phyloP scores from a whole-genome alignment of 2,797 vertebrate genomes.

The Hemibagrus guttatus region DNA sequence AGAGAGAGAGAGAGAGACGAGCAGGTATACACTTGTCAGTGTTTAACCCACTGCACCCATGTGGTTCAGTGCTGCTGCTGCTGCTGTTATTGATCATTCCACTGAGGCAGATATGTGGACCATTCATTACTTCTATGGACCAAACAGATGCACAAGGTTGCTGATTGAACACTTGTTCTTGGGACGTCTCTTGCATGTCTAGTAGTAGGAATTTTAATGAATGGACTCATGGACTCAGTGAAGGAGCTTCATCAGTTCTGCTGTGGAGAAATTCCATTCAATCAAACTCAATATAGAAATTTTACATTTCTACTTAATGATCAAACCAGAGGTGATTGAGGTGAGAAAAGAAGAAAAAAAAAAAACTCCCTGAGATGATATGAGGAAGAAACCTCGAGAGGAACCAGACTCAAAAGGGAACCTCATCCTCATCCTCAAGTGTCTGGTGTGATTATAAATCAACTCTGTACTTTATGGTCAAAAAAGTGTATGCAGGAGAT shows the following conservation, averaged over 20 bases:
- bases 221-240: background rate
- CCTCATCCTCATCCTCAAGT: too few species aligned
- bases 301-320: too few species aligned
- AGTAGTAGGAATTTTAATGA: background rate
- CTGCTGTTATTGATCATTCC: conserved; percentile 10
- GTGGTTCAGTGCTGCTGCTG: background rate
- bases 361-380: too few species aligned
- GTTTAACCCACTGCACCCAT: background rate
- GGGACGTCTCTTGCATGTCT: background rate
- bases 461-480: too few species aligned
- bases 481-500: too few species aligned
- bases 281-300: too few species aligned
- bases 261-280: background rate
- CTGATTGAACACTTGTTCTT: background rate
- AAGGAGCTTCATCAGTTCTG: background rate
- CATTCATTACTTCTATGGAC: conserved; percentile 13
- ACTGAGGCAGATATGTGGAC: background rate
- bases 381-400: too few species aligned
- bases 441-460: too few species aligned
- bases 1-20: too few species aligned
- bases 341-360: too few species aligned
- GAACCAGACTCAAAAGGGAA: too few species aligned
- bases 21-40: background rate
- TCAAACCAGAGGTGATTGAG: too few species aligned
- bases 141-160: background rate